Base-by-base conservation (phyloP, 2,113 vertebrate species). In the Calidris pygmaea region DNA sequence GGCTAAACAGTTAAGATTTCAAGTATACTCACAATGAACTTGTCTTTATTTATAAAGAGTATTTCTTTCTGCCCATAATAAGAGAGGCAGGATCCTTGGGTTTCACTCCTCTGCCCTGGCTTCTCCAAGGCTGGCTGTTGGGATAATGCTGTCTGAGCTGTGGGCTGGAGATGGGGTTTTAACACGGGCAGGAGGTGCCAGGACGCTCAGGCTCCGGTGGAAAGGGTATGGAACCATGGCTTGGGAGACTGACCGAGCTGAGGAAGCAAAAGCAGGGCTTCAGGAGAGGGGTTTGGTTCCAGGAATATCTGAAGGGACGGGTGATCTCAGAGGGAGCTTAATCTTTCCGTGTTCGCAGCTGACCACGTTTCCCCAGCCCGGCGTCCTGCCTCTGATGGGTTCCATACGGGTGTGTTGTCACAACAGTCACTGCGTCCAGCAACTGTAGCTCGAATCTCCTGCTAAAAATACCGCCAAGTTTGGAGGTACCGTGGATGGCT, bases 41-140 rank as follows among this genome's bases (percentile, higher is more conserved):
- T 45, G 5, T 1, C 47, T 74, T 90, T 41, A 20, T 7, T 60
- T 56, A 15, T 0, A 0, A 39, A 47, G 20, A 7, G 6, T 26
- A 56, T 43, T 82, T 73, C 7, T 41, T 58, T 30, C 43, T 94
- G 35, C 48, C 35, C 2, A 1, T 18, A 16, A 0, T 8, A 39
- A 47, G 45, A 13, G 32, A 7, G 41, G 41, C 21, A 30, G n/a
- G 45, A 26, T 35, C 3, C 12, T 50, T 10, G 7, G 37, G 10
- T n/a, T 67, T 34, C 19, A 35, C 4, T 34, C 17, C 37, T 63
- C 30, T 58, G 37, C 60, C 0, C 0, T 62, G 50, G 50, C 11
- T 66, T 7, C 34, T 29, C 45, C 50, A 3, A 12, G 56, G 30
- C 9, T 8, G 3, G 4, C 15, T 34, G 45, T 27, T 16, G 6